A percentile compares a stretch with the other conserved stretches of the same genome.
phyloP scores from a whole-genome alignment of 2,888 invertebrate species.

The Hydriomena furcata region DNA sequence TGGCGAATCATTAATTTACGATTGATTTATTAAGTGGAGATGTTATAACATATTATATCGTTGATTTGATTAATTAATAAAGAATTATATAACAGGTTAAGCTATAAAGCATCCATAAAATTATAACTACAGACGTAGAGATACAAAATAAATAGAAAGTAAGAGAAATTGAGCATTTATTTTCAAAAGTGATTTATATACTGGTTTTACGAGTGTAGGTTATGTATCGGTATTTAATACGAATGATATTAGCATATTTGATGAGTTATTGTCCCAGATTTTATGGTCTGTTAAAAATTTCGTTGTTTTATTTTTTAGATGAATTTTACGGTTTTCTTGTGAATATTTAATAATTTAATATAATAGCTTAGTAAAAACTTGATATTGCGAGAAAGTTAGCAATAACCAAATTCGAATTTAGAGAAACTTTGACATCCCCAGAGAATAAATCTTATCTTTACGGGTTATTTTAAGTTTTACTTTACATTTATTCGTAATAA shows the following conservation, averaged over 20 bases:
- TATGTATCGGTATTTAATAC: conserved; percentile 3
- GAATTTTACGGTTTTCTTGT: too few species aligned
- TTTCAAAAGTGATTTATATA: neutral
- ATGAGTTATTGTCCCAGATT: neutral
- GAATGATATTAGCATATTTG: conserved; percentile 2
- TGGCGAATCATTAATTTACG: neutral
- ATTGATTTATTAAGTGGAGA: conserved; percentile 7
- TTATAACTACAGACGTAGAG: neutral
- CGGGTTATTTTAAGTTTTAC: too few species aligned
- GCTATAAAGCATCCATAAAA: neutral
- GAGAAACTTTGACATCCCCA: too few species aligned
- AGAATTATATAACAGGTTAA: conserved; percentile 1
- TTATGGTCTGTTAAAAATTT: neutral
- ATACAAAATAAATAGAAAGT: conserved; percentile 31
- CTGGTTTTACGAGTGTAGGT: neutral
- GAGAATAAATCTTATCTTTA: too few species aligned
- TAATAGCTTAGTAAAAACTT: too few species aligned
- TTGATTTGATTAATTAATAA: conserved; percentile 17
- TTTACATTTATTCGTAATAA: too few species aligned
- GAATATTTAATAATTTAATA: too few species aligned
- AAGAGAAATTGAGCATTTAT: conserved; percentile 26
- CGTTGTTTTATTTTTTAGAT: neutral
- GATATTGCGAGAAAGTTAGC: too few species aligned
- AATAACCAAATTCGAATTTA: too few species aligned
- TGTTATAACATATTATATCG: neutral